Conservation (phyloP, 2,113 vertebrate genomes). For the Bucco capensis region DNA sequence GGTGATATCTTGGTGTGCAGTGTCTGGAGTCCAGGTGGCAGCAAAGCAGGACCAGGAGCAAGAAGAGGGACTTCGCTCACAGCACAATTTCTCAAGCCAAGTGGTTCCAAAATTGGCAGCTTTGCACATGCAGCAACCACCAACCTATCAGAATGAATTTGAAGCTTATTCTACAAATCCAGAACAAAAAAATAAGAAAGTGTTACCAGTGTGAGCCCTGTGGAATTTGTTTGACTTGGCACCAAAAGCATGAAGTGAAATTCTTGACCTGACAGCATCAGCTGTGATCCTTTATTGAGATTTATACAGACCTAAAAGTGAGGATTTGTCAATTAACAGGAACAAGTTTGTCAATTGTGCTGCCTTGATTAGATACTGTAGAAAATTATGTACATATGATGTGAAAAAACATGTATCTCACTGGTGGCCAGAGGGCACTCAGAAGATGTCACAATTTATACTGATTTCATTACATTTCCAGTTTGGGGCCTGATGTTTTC, state of each 20-base stretch:
- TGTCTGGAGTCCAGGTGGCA: neutral
- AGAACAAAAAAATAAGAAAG: neutral
- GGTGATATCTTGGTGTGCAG: neutral
- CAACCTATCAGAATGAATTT: neutral
- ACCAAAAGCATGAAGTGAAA: neutral
- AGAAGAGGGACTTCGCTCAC: neutral
- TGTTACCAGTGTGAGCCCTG: neutral
- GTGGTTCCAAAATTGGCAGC: neutral
- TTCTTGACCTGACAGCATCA: constrained; percentile 2
- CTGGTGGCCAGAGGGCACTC: neutral
- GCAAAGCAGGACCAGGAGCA: neutral
- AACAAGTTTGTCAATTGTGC: neutral
- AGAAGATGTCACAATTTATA: neutral
- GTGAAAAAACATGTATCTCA: neutral
- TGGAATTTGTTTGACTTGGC: neutral
- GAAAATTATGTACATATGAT: neutral
- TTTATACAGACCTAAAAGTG: neutral
- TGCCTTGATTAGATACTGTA: neutral
- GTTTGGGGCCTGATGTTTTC: neutral
- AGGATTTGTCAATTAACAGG: constrained; percentile 2
- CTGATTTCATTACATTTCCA: neutral
- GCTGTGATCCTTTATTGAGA: neutral
- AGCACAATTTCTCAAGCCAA: neutral
- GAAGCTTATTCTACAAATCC: neutral
- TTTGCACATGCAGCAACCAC: neutral